Base-by-base conservation (phyloP, 2,797 vertebrate genomes). In the Hoplostethus mediterraneus region DNA sequence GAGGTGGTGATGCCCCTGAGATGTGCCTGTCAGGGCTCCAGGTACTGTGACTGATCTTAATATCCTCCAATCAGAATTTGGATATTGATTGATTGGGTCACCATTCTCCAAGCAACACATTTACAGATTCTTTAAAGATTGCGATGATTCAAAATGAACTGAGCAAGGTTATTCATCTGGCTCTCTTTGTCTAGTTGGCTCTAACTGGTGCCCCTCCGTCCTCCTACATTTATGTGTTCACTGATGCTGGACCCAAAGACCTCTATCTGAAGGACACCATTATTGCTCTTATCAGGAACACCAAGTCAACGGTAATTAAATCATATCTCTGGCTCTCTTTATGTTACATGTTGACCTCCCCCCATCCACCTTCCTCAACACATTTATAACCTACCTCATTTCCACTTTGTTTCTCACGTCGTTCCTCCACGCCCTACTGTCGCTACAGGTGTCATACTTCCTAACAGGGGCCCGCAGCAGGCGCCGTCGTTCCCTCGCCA, bases 141-240 rank as follows among this genome's bases (percentile, higher is more conserved):
- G 21, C 17, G 4, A 1, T 51, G 1, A 25, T 61, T 64, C 13
- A 45, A 45, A 60, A 33, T 31, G 0, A 57, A 52, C 0, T 67
- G 17, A 21, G 57, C 38, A 40, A 13, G 12, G 9, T 44, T 8
- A 44, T 36, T 17, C 2, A 58, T 45, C 6, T 31, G 11, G 0
- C 28, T 60, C 63, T 47, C 13, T 71, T 57, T 67, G 17, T 77
- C 21, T 72, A 95, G 94, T 21, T 95, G 84, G 94, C 94, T 66
- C 86, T 95, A 52, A 94, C 91, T 3, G 87, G 90, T 12, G 80
- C 93, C 8, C 92, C 93, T 17, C 25, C 85, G n/a, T 93, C 86
- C 56, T 94, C 94, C n/a, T 1, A 90, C 16, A 93, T 95, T 71
- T 95, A 83, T 44, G 91, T 95, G 62, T 95, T 95, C 77, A 95